Evolutionary conservation across 35 echinoderm and acorn worm genomes (phyloP), one percentile per base, ranked within the genome.

Genomic region (Lytechinus variegatus): DNA sequence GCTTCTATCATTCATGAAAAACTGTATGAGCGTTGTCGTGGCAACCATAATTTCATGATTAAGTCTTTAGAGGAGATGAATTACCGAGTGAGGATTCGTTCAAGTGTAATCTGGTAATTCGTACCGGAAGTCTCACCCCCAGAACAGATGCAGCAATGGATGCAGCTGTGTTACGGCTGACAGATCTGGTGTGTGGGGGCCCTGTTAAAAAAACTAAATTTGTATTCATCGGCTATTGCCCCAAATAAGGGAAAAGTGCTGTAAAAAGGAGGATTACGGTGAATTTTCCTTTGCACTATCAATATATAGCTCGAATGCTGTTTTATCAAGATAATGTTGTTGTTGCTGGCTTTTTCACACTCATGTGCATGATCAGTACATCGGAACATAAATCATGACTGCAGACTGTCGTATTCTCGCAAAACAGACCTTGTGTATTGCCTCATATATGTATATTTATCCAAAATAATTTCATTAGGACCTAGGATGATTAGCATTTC

Each of bases 221-320:
- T 79, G n/a, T 79, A 79, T 79, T 79, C n/a, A 79, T 79, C 66
- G 21, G 66, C n/a, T 79, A 79, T 79, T 79, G 66, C 16, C 66
- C 33, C 19, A 79, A 79, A 79, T 58, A 10, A 71, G 66, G 66
- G 66, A 79, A 44, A 79, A n/a, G 66, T 57, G n/a, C n/a, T n/a
- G n/a, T n/a, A n/a, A n/a, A n/a, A n/a, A 44, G 33, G 2, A 44
- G 33, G 33, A 44, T 44, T 44, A 44, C 33, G 2, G 0, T 44
- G 33, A 44, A 44, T 44, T 44, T 44, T 44, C 2, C 33, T 44
- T 44, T 44, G 2, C 33, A 44, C 33, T 44, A 44, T 44, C 1
- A 44, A 44, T 44, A 44, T 44, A 44, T 1, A 44, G 2, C 33
- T 44, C 33, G 33, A 44, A 44, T 44, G 33, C 2, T 44, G 33